These are phyloP conservation scores for Aphrocallistes beatrix DNA, from an alignment of 37 sponge, comb jelly and placozoan genomes.

Conservation along the genomic window DNA sequence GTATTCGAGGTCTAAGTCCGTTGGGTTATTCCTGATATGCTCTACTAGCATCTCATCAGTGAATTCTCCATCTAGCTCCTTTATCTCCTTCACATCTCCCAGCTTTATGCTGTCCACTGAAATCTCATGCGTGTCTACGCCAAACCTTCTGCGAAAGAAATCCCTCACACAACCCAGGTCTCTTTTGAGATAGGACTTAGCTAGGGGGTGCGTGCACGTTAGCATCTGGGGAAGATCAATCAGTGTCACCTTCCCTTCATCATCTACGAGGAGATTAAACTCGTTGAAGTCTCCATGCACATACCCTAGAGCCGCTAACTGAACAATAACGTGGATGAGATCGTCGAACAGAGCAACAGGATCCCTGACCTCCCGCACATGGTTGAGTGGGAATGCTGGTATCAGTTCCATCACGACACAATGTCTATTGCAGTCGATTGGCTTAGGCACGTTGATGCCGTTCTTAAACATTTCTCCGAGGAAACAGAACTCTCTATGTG, in stretches of 20 bases:
- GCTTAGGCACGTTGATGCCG: constrained; percentile 80
- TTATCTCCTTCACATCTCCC: background rate
- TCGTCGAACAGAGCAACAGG: constrained; percentile 30
- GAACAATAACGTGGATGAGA: constrained; percentile 69
- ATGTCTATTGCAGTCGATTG: constrained; percentile 89
- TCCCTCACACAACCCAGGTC: constrained; percentile 86
- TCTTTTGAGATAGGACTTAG: constrained; percentile 90
- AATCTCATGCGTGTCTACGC: constrained; percentile 45
- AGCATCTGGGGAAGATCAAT: constrained; percentile 99
- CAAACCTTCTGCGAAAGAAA: constrained; percentile 69
- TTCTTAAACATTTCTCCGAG: constrained; percentile 65
- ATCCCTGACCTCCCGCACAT: constrained; percentile 48
- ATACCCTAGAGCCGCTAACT: constrained; percentile 66
- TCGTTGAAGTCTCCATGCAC: constrained; percentile 99
- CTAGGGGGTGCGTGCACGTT: constrained; percentile 77
- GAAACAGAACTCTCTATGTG: constrained; percentile 80
- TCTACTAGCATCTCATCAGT: background rate
- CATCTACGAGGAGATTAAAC: constrained; percentile 84
- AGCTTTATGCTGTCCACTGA: background rate
- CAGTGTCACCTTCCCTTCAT: constrained; percentile 57
- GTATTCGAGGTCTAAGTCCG: background rate
- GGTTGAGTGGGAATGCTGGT: constrained; percentile 83
- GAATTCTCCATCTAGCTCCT: background rate
- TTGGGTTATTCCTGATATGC: background rate
- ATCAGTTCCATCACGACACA: constrained; percentile 92